phyloP scores from a whole-genome alignment of 1,140 invertebrate genomes.

The Charaxes varanes region DNA sequence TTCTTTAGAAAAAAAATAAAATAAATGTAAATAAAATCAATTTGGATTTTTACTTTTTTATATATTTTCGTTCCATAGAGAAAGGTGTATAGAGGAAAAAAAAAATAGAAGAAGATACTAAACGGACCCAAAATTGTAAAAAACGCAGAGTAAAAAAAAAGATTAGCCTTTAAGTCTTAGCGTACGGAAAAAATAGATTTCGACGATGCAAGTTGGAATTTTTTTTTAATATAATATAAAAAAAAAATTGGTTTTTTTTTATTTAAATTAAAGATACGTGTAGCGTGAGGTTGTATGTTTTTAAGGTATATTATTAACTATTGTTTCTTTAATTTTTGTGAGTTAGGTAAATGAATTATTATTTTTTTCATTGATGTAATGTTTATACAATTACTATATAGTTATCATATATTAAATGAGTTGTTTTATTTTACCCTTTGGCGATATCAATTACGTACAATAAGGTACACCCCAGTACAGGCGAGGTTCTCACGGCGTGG shows the following conservation, averaged over 20 bases:
- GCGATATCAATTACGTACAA: constrained; percentile 21
- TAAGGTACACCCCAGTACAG: constrained; percentile 13
- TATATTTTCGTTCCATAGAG: constrained; percentile 35
- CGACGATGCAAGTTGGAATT: constrained; percentile 23
- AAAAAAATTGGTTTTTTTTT: constrained; percentile 36
- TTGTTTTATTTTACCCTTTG: constrained; percentile 54
- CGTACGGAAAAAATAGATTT: constrained; percentile 41
- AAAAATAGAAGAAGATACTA: constrained; percentile 44
- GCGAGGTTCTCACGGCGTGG: constrained; percentile 49
- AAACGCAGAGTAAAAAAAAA: constrained; percentile 46
- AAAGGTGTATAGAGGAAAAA: no score
- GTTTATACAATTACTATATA: constrained; percentile 72
- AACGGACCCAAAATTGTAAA: constrained; percentile 58
- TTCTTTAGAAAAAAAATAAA: constrained; percentile 17
- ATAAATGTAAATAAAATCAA: constrained; percentile 49
- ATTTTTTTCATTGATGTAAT: constrained; percentile 66
- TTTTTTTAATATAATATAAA: constrained; percentile 29
- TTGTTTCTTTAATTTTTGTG: constrained; percentile 41
- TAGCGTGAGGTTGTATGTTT: constrained; percentile 66
- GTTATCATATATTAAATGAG: constrained; percentile 68
- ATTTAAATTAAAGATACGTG: constrained; percentile 48
- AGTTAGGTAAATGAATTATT: constrained; percentile 69
- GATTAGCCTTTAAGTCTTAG: constrained; percentile 49
- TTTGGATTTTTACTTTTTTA: constrained; percentile 30
- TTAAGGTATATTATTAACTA: constrained; percentile 51